phyloP scores from a whole-genome alignment of 53 echinoderm and acorn worm species.

The Holothuria scabra region DNA sequence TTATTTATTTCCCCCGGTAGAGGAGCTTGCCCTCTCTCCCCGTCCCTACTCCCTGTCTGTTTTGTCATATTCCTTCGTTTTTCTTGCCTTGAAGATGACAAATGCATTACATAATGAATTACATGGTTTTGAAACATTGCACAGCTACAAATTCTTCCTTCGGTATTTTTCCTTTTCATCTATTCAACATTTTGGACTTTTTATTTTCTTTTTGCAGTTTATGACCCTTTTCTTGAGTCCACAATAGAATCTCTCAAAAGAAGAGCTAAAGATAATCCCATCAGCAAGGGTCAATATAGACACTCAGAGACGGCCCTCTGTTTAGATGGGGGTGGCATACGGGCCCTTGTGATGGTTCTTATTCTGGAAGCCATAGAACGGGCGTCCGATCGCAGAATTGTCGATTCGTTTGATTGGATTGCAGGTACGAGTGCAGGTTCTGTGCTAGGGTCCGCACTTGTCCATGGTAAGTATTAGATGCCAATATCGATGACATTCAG shows the following conservation, averaged over 20 bases:
- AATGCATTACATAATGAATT: too few relatives aligned
- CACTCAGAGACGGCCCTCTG: conserved; percentile 41
- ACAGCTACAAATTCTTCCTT: too few relatives aligned
- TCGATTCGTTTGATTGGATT: conserved; percentile 38
- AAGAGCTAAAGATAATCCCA: neutral
- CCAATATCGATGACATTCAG: too few relatives aligned
- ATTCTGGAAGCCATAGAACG: conserved; percentile 32
- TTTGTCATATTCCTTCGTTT: too few relatives aligned
- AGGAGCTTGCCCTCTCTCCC: too few relatives aligned
- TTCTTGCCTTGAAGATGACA: too few relatives aligned
- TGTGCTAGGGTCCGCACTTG: neutral
- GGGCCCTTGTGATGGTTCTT: conserved; percentile 7
- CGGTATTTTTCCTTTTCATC: too few relatives aligned
- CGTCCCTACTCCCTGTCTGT: too few relatives aligned
- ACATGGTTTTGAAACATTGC: too few relatives aligned
- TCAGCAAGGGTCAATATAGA: neutral
- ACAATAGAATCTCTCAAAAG: neutral
- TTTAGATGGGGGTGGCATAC: conserved; percentile 33
- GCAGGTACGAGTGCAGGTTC: conserved; percentile 34
- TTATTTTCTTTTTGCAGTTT: neutral
- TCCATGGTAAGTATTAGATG: neutral
- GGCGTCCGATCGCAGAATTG: conserved; percentile 19
- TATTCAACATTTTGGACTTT: too few relatives aligned
- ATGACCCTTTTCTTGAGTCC: conserved; percentile 11
- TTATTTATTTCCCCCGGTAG: too few relatives aligned